phyloP scores from a whole-genome alignment of 1,140 invertebrate species.

The Brachionus asplanchnoidis region DNA sequence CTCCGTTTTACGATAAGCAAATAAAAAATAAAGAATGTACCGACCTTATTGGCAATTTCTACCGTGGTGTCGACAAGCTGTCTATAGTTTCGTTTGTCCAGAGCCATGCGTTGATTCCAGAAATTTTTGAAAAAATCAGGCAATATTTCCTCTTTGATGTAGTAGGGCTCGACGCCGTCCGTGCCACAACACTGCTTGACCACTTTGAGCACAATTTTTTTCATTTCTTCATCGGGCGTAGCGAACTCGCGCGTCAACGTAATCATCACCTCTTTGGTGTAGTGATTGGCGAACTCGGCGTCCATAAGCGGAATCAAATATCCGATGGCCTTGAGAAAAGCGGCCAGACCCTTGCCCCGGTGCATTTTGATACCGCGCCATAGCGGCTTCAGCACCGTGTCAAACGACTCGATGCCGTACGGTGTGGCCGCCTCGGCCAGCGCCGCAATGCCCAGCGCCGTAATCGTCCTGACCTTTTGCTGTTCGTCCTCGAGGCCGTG shows the following conservation, averaged over 20 bases:
- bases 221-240: conserved; percentile 99
- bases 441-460: conserved; percentile 93
- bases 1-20: no score
- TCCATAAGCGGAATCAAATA: conserved; percentile 99
- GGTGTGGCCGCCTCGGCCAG: conserved; percentile 91
- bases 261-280: conserved; percentile 98
- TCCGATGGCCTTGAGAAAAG: conserved; percentile 97
- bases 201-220: conserved; percentile 98
- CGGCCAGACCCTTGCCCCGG: conserved; percentile 93
- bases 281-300: conserved; percentile 98
- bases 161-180: conserved; percentile 97
- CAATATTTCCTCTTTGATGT: conserved; percentile 97
- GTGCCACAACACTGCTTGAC: conserved; percentile 99
- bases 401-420: conserved; percentile 99
- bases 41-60: conserved; percentile 91
- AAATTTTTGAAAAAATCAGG: conserved; percentile 99
- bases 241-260: conserved; percentile 98
- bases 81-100: conserved; percentile 92
- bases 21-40: no score
- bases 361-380: conserved; percentile 99
- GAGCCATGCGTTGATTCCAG: conserved; percentile 99
- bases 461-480: conserved; percentile 84
- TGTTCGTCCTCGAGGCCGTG: conserved; percentile 75
- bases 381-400: conserved; percentile 94
- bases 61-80: conserved; percentile 98